Conservation (phyloP, 2,797 vertebrate genomes). For the Coranthus polyacanthus region DNA sequence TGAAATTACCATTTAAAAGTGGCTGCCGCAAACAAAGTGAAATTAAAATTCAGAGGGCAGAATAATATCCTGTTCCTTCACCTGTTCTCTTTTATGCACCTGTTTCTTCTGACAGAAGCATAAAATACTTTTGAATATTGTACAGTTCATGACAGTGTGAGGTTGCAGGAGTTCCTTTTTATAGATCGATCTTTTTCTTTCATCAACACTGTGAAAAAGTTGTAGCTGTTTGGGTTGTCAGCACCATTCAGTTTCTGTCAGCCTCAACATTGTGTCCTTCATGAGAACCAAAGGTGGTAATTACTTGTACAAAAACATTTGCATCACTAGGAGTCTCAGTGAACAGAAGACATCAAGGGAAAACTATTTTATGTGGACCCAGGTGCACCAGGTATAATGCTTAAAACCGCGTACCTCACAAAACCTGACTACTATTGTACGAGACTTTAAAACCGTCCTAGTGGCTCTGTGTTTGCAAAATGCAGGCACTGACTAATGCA, state of each 20-base stretch:
- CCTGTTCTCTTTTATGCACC: neutral
- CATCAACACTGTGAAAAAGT: neutral
- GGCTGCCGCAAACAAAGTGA: too few species aligned
- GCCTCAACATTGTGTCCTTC: neutral
- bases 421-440: constrained; percentile 6
- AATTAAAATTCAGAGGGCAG: too few species aligned
- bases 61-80: neutral
- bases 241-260: neutral
- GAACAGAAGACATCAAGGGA: too few species aligned
- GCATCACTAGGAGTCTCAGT: neutral
- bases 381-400: neutral
- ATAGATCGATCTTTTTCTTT: neutral
- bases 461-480: constrained; percentile 7
- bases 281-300: neutral
- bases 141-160: neutral
- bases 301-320: neutral
- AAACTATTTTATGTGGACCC: too few species aligned
- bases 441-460: neutral
- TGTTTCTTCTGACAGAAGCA: too few species aligned
- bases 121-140: neutral
- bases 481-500: neutral
- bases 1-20: too few species aligned
- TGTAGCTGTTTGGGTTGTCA: neutral
- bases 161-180: neutral
- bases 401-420: neutral